Percentiles rank a stretch among this genome's conserved stretches.
Conservation (phyloP, 2,797 vertebrate species). For the Sorex maritimensis region DNA sequence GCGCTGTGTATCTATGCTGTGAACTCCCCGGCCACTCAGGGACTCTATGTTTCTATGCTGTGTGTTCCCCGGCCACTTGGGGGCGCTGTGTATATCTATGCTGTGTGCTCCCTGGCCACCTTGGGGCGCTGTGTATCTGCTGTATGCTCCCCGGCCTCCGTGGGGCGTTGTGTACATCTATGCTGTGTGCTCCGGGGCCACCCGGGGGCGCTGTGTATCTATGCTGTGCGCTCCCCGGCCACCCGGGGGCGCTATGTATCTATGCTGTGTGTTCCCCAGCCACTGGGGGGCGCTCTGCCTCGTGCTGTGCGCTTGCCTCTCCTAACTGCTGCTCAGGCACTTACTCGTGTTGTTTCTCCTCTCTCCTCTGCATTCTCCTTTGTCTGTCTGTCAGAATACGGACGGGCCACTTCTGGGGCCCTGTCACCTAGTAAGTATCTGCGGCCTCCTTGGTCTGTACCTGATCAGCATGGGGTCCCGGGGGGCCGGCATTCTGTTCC, state of each 20-base stretch:
- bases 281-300: conserved; percentile 24
- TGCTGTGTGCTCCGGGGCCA: too few species aligned
- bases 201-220: too few species aligned
- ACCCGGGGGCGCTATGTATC: too few species aligned
- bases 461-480: conserved; percentile 66
- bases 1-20: too few species aligned
- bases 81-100: too few species aligned
- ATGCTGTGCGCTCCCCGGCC: background rate
- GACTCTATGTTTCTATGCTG: conserved; percentile 21
- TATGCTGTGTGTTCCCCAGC: background rate
- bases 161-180: conserved; percentile 26
- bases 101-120: too few species aligned
- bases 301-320: conserved; percentile 77
- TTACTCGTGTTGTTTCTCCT: conserved; percentile 91
- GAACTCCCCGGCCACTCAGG: background rate
- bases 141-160: background rate
- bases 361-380: conserved; percentile 91
- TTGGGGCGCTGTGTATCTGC: too few species aligned
- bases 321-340: conserved; percentile 86
- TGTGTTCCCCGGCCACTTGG: conserved; percentile 24
- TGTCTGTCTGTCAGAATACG: conserved; percentile 97
- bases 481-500: conserved; percentile 13
- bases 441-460: conserved; percentile 60
- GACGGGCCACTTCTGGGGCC: conserved; percentile 96
- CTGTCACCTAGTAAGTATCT: conserved; percentile 98